Conservation (phyloP, 2,797 vertebrate species). For the Poeciliopsis paucimaculata region DNA sequence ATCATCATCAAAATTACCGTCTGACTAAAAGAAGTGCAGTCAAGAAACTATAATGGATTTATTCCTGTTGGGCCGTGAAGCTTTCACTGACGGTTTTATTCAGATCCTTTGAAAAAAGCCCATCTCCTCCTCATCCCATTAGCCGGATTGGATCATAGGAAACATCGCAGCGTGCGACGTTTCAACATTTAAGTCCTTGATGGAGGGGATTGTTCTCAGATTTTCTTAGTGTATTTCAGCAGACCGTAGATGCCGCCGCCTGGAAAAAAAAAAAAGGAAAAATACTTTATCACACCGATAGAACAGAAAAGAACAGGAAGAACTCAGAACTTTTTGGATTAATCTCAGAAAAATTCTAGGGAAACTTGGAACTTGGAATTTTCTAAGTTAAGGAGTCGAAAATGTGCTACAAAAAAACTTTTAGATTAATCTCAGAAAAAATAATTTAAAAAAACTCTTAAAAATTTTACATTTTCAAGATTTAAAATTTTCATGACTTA, state of each 20-base stretch:
- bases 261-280: conserved; percentile 42
- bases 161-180: neutral
- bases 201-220: conserved; percentile 27
- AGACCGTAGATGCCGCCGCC: conserved; percentile 74
- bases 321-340: neutral
- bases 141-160: neutral
- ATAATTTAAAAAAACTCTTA: too few species aligned
- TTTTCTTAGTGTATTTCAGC: conserved; percentile 65
- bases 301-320: neutral
- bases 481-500: too few species aligned
- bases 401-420: too few species aligned
- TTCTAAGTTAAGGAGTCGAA: too few species aligned
- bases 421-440: too few species aligned
- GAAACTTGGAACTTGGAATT: too few species aligned
- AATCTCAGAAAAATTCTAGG: too few species aligned
- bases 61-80: conserved; percentile 32
- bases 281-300: neutral
- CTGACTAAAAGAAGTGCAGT: neutral
- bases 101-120: neutral
- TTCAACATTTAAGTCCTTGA: neutral
- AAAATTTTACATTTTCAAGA: too few species aligned
- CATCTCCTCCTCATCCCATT: neutral
- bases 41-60: neutral
- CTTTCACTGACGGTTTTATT: neutral
- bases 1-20: neutral